These are phyloP conservation scores for Philereme vetulata DNA, from an alignment of 2,888 invertebrate genomes.

Conservation along the genomic window DNA sequence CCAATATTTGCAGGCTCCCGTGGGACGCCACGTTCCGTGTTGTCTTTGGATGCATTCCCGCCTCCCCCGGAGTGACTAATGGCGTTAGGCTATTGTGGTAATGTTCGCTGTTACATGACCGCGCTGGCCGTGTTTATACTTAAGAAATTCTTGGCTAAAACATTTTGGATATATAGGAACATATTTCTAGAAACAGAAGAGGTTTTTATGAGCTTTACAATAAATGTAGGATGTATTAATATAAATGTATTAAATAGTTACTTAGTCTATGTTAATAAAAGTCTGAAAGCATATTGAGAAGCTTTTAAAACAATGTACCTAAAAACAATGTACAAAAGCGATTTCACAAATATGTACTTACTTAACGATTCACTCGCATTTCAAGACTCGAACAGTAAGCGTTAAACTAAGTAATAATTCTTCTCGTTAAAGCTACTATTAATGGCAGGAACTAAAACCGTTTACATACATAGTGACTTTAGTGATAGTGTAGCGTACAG, in stretches of 20 bases:
- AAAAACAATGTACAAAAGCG: slow-evolving; percentile 13
- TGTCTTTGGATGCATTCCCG: slow-evolving; percentile 61
- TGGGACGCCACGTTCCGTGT: slow-evolving; percentile 62
- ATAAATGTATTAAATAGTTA: no score
- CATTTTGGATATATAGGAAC: background rate
- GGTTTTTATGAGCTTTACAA: no score
- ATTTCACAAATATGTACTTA: slow-evolving; percentile 31
- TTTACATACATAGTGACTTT: slow-evolving; percentile 43
- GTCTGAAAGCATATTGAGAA: background rate
- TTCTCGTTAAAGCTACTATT: slow-evolving; percentile 50
- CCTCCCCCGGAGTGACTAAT: slow-evolving; percentile 32
- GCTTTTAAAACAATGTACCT: slow-evolving; percentile 3
- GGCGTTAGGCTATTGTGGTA: slow-evolving; percentile 25
- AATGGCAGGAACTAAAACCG: slow-evolving; percentile 49
- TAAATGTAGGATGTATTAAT: no score
- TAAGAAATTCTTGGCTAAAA: background rate
- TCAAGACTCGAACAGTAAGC: slow-evolving; percentile 40
- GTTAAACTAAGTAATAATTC: slow-evolving; percentile 49
- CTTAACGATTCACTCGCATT: slow-evolving; percentile 31
- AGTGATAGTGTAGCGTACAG: background rate
- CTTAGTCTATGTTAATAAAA: no score
- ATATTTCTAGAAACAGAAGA: no score
- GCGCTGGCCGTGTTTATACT: background rate
- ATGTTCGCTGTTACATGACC: slow-evolving; percentile 23
- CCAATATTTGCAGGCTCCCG: slow-evolving; percentile 70